Conservation (phyloP, 2,113 vertebrate species). For the Rattus rattus region DNA sequence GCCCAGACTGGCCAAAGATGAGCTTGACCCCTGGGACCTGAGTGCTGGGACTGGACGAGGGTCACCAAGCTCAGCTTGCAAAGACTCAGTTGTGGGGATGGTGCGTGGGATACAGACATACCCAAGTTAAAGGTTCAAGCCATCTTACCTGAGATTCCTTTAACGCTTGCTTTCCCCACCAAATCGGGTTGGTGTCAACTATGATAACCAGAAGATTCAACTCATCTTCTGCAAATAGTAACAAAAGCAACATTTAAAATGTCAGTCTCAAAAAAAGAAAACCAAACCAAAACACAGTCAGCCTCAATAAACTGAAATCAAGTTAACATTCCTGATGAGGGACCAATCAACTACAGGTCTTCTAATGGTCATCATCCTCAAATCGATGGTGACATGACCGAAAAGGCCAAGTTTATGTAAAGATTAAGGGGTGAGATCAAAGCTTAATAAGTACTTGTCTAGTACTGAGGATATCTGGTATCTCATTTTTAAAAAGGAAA, state of each 20-base stretch:
- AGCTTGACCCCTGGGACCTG: not conserved
- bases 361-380: not conserved
- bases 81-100: not conserved
- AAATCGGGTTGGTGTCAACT: conserved; percentile 96
- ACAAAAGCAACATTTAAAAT: not conserved
- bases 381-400: not conserved
- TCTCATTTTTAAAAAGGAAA: not conserved
- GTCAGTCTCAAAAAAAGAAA: not conserved
- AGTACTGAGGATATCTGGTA: not conserved
- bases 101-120: not conserved
- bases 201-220: conserved; percentile 93
- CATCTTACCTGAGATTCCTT: conserved; percentile 90
- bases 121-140: not conserved
- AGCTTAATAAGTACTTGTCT: not conserved
- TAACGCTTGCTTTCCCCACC: conserved; percentile 96
- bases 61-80: not conserved
- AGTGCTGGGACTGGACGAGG: not conserved
- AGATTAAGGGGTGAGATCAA: not conserved
- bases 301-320: not conserved
- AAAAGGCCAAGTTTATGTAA: not conserved
- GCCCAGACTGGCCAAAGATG: not conserved
- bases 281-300: not conserved
- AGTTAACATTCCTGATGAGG: not conserved
- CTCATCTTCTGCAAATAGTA: conserved; percentile 92
- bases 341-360: not conserved